phyloP scores from a whole-genome alignment of 2,113 vertebrate genomes.

The Tupaia tana region DNA sequence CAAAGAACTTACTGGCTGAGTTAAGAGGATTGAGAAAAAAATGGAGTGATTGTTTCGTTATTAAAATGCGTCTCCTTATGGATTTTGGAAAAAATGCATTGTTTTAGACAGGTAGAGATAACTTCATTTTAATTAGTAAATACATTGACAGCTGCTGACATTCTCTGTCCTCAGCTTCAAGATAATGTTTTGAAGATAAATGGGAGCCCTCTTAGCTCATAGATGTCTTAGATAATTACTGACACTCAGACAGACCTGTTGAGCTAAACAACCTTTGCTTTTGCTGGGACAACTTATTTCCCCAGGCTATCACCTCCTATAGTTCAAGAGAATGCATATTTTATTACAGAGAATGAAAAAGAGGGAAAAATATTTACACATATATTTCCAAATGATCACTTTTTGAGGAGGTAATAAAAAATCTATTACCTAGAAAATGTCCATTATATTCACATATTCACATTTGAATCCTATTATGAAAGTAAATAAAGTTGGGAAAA shows the following conservation, averaged over 20 bases:
- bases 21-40: background rate
- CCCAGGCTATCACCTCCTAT: background rate
- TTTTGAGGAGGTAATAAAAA: conserved; percentile 24
- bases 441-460: conserved; percentile 3
- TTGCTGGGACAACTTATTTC: background rate
- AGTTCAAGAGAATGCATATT: background rate
- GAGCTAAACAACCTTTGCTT: background rate
- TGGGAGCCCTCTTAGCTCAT: background rate
- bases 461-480: conserved; percentile 13
- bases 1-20: background rate
- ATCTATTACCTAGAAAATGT: background rate
- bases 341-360: conserved; percentile 24
- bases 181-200: background rate
- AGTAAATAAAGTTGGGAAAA: conserved; percentile 31
- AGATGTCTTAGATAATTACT: background rate
- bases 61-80: conserved; percentile 19
- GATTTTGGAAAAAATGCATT: background rate
- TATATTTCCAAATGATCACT: background rate
- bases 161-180: background rate
- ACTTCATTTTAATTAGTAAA: background rate
- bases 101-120: background rate
- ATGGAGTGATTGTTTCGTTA: background rate
- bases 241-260: background rate
- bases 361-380: background rate
- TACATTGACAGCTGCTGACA: background rate